A percentile compares a stretch with the other conserved stretches of the same genome.
These are phyloP conservation scores for Tinea trinotella DNA, from an alignment of 2,888 invertebrate species.

Conservation along the genomic window DNA sequence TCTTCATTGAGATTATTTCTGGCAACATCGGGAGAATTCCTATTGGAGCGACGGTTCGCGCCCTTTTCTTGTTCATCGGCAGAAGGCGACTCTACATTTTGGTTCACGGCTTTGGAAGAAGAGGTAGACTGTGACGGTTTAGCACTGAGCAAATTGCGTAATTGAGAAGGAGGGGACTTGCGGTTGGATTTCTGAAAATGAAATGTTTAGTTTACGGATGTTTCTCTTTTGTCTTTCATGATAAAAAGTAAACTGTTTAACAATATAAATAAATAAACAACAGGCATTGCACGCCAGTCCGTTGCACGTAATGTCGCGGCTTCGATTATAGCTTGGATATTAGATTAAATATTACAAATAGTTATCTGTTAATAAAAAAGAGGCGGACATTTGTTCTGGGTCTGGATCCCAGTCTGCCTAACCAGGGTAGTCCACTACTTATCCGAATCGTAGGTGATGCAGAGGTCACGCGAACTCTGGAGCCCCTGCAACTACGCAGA, in stretches of 20 bases:
- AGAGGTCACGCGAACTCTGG: too few species aligned
- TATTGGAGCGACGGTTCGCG: slow-evolving; percentile 58
- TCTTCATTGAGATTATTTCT: slow-evolving; percentile 71
- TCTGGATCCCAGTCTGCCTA: too few species aligned
- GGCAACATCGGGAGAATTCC: slow-evolving; percentile 71
- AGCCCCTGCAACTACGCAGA: too few species aligned
- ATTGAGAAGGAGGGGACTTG: slow-evolving; percentile 69
- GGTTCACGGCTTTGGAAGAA: slow-evolving; percentile 72
- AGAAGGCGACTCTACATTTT: slow-evolving; percentile 64
- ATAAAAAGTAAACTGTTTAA: background rate
- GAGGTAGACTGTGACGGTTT: slow-evolving; percentile 67
- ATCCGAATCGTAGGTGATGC: too few species aligned
- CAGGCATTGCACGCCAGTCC: too few species aligned
- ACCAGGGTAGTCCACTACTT: too few species aligned
- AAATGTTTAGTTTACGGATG: slow-evolving; percentile 13
- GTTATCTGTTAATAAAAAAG: too few species aligned
- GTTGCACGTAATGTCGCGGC: too few species aligned
- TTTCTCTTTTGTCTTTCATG: background rate
- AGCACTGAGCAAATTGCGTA: slow-evolving; percentile 71
- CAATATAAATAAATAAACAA: too few species aligned
- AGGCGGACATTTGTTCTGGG: too few species aligned
- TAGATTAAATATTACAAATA: too few species aligned
- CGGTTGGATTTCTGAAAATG: slow-evolving; percentile 62
- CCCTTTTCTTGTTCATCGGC: slow-evolving; percentile 61
- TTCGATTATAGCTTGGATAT: too few species aligned